Evolutionary conservation across 2,113 vertebrate genomes (phyloP).

Genomic region (Syrmaticus mikado): DNA sequence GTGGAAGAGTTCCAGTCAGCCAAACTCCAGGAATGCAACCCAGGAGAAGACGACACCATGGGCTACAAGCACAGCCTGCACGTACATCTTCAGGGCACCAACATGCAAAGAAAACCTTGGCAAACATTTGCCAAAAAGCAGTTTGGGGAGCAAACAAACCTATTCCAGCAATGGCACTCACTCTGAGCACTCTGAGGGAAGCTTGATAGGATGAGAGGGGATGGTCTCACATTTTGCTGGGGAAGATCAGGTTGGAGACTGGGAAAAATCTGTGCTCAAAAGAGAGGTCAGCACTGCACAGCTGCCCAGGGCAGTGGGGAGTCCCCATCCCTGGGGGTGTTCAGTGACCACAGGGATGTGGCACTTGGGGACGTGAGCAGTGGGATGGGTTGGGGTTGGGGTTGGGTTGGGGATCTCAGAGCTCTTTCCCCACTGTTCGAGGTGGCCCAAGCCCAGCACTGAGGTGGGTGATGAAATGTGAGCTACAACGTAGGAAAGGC

Average conservation of each 20-base stretch:
- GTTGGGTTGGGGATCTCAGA: background rate
- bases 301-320: background rate
- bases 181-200: too few relatives aligned
- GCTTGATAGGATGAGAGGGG: background rate
- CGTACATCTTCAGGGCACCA: background rate
- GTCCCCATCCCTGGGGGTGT: too few relatives aligned
- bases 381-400: too few relatives aligned
- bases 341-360: too few relatives aligned
- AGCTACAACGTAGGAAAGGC: background rate
- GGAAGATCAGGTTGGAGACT: background rate
- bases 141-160: background rate
- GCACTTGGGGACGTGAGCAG: too few relatives aligned
- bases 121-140: background rate
- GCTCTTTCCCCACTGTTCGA: too few relatives aligned
- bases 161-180: background rate
- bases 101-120: background rate
- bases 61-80: background rate
- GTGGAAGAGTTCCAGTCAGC: background rate
- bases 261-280: background rate
- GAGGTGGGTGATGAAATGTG: background rate
- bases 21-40: background rate
- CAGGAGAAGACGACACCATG: background rate
- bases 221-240: background rate
- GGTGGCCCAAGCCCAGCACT: fast-evolving
- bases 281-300: background rate